phyloP scores from a whole-genome alignment of 2,113 vertebrate species.

The Balaeniceps rex region DNA sequence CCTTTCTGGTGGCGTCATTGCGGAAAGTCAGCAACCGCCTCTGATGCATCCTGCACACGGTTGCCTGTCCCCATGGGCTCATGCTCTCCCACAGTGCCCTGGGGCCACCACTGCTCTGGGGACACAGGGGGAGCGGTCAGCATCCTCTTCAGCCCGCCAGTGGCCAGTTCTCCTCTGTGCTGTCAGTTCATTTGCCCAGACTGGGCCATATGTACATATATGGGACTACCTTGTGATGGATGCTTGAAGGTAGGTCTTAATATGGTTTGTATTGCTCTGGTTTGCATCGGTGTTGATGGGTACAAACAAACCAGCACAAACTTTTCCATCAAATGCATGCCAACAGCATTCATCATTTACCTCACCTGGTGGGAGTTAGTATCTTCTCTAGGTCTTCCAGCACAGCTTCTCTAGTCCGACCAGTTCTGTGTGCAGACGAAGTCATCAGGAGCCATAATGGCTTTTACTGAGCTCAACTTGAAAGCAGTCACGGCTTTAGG shows the following conservation, averaged over 20 bases:
- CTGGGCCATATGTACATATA: background rate
- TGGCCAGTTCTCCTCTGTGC: rapidly evolving
- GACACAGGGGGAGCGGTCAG: background rate
- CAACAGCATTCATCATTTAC: background rate
- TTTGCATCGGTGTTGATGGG: no score
- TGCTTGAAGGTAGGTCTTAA: no score
- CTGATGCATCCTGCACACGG: rapidly evolving
- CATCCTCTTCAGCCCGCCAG: background rate
- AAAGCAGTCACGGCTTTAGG: background rate
- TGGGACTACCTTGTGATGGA: no score
- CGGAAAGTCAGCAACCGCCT: background rate
- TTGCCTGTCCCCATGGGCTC: rapidly evolving
- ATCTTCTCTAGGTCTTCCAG: background rate
- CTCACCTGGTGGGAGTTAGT: background rate
- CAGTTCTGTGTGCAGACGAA: background rate
- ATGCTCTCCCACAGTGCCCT: rapidly evolving
- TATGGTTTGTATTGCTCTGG: background rate
- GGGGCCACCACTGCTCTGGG: background rate
- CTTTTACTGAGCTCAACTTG: background rate
- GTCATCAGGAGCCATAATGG: background rate
- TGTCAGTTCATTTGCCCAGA: background rate
- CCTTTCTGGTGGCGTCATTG: background rate
- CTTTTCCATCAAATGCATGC: no score
- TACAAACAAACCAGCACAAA: background rate
- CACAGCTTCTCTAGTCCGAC: background rate